phyloP scores from a whole-genome alignment of 2,888 invertebrate species.

The Carcina quercana region DNA sequence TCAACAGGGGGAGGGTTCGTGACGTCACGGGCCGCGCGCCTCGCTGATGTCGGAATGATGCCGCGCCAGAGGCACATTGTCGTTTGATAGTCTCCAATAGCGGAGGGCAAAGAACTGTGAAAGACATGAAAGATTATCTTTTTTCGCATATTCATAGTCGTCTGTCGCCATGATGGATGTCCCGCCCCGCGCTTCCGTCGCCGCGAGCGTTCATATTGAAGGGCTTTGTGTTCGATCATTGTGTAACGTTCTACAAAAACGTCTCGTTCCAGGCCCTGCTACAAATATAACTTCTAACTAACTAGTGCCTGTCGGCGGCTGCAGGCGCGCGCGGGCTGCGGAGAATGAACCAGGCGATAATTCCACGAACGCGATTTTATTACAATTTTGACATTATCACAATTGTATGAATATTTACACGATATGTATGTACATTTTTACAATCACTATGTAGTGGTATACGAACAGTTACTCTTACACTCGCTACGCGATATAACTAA shows the following conservation, averaged over 20 bases:
- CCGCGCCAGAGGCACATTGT: too few species aligned
- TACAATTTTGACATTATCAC: conserved; percentile 58
- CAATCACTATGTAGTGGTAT: conserved; percentile 44
- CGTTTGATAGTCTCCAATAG: too few species aligned
- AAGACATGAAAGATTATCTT: conserved; percentile 15
- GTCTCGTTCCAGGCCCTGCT: conserved; percentile 3
- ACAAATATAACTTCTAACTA: conserved; percentile 11
- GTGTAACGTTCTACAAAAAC: too few species aligned
- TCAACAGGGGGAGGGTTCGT: too few species aligned
- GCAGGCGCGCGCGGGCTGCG: neutral
- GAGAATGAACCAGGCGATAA: neutral
- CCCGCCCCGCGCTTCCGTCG: conserved; percentile 11
- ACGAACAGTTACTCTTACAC: conserved; percentile 48
- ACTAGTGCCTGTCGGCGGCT: neutral
- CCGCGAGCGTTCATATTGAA: conserved; percentile 9
- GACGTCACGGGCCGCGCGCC: too few species aligned
- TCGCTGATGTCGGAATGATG: too few species aligned
- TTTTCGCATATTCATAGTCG: conserved; percentile 27
- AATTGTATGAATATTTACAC: conserved; percentile 63
- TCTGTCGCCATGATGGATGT: conserved; percentile 7
- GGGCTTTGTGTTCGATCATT: too few species aligned
- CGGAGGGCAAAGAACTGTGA: conserved; percentile 1
- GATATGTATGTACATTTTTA: conserved; percentile 73
- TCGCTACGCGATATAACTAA: conserved; percentile 57
- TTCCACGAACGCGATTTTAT: conserved; percentile 53